These are phyloP conservation scores for Meiosimyza platycephala DNA, from an alignment of 2,888 invertebrate genomes.

Conservation along the genomic window DNA sequence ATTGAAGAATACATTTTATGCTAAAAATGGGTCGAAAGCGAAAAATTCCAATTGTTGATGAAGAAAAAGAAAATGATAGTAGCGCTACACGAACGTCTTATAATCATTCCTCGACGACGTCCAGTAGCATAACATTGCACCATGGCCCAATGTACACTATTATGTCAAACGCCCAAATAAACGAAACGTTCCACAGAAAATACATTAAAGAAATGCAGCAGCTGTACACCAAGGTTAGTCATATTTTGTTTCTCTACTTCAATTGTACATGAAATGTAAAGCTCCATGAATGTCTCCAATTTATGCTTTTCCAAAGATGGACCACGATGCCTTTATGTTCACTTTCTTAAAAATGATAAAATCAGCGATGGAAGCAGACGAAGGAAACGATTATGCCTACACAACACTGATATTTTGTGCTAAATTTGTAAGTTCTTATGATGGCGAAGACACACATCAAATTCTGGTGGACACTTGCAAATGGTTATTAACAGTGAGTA, in stretches of 20 bases:
- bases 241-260: too few species aligned
- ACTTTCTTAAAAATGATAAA: slow-evolving; percentile 75
- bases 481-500: slow-evolving; percentile 58
- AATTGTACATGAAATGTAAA: slow-evolving; percentile 7
- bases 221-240: slow-evolving; percentile 73
- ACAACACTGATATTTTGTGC: slow-evolving; percentile 78
- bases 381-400: slow-evolving; percentile 77
- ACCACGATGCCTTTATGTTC: slow-evolving; percentile 72
- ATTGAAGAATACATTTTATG: too few species aligned
- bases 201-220: slow-evolving; percentile 74
- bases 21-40: slow-evolving; percentile 55
- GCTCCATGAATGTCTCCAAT: not conserved
- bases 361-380: slow-evolving; percentile 74
- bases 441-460: slow-evolving; percentile 68
- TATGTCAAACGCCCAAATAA: slow-evolving; percentile 75
- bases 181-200: slow-evolving; percentile 75
- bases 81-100: not conserved
- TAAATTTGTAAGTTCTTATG: slow-evolving; percentile 75
- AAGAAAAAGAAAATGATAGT: slow-evolving; percentile 54
- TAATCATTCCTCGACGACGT: not conserved
- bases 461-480: slow-evolving; percentile 56
- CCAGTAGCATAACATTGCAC: slow-evolving; percentile 42
- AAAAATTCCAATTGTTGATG: slow-evolving; percentile 50
- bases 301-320: slow-evolving; percentile 64
- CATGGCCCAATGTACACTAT: slow-evolving; percentile 65